Evolutionary conservation across 2,888 invertebrate genomes (phyloP).

Genomic region (Volucella inanis): DNA sequence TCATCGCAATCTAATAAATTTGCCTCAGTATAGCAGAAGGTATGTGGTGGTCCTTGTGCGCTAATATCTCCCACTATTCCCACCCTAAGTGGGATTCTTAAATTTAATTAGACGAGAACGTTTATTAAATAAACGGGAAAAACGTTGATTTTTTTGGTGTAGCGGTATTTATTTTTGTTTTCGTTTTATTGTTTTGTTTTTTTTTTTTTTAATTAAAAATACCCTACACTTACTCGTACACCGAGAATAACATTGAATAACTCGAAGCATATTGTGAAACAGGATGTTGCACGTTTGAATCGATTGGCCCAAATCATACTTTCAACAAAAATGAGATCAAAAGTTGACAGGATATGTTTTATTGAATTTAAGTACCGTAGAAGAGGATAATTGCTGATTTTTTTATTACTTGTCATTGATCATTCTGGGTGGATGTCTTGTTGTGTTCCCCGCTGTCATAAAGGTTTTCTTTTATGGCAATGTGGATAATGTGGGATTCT

Average conservation of each 20-base stretch:
- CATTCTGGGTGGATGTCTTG: slow-evolving; percentile 31
- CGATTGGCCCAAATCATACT: slow-evolving; percentile 33
- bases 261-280: neutral
- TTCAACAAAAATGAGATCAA: slow-evolving; percentile 45
- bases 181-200: slow-evolving; percentile 17
- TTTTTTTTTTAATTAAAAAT: neutral
- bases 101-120: slow-evolving; percentile 48
- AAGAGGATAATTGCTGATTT: slow-evolving; percentile 44
- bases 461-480: slow-evolving; percentile 14
- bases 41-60: neutral
- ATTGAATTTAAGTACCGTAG: slow-evolving; percentile 38
- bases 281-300: neutral
- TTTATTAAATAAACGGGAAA: slow-evolving; percentile 37
- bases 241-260: neutral
- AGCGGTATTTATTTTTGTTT: neutral
- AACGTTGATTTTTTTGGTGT: slow-evolving; percentile 8
- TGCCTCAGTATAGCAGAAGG: neutral
- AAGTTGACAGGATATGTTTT: slow-evolving; percentile 38
- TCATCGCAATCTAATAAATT: slow-evolving; percentile 40
- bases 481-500: slow-evolving; percentile 19
- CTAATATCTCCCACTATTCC: neutral
- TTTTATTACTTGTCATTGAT: slow-evolving; percentile 42
- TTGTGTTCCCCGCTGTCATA: slow-evolving; percentile 21
- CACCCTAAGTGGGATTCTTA: slow-evolving; percentile 24
- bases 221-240: neutral